phyloP scores from a whole-genome alignment of 1,140 invertebrate species.

The Chrysomallon squamiferum region DNA sequence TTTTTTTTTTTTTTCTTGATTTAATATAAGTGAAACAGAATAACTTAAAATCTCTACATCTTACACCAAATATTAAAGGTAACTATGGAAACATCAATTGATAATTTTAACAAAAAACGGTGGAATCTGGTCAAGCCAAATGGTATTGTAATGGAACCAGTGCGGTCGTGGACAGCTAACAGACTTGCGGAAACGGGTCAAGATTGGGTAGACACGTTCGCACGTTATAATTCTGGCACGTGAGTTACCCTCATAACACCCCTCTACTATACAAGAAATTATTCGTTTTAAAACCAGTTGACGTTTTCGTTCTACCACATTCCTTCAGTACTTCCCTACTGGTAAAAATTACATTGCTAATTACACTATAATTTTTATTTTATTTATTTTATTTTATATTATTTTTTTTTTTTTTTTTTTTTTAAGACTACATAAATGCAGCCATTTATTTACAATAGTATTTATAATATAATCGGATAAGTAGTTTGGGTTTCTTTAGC shows the following conservation, averaged over 20 bases:
- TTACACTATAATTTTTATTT: neutral
- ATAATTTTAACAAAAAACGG: conserved; percentile 71
- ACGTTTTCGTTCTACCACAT: neutral
- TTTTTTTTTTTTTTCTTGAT: too few species aligned
- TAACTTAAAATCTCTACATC: too few species aligned
- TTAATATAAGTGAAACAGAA: too few species aligned
- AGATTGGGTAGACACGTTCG: conserved; percentile 73
- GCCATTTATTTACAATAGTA: too few species aligned
- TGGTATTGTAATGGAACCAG: conserved; percentile 74
- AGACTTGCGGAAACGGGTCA: conserved; percentile 75
- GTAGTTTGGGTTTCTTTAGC: too few species aligned
- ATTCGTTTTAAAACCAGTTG: too few species aligned
- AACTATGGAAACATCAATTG: conserved; percentile 76
- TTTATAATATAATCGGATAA: too few species aligned
- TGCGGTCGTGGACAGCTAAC: conserved; percentile 85
- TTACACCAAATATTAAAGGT: conserved; percentile 45
- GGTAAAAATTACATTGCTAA: neutral
- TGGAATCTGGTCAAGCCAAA: conserved; percentile 69
- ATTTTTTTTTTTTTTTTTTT: neutral
- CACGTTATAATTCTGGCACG: conserved; percentile 77
- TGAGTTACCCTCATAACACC: conserved; percentile 43
- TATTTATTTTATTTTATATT: neutral
- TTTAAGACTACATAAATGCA: neutral
- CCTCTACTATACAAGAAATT: too few species aligned
- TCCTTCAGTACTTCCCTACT: neutral